Conservation (phyloP, 1,140 invertebrate genomes). For the Macrotrachela quadricornifera region DNA sequence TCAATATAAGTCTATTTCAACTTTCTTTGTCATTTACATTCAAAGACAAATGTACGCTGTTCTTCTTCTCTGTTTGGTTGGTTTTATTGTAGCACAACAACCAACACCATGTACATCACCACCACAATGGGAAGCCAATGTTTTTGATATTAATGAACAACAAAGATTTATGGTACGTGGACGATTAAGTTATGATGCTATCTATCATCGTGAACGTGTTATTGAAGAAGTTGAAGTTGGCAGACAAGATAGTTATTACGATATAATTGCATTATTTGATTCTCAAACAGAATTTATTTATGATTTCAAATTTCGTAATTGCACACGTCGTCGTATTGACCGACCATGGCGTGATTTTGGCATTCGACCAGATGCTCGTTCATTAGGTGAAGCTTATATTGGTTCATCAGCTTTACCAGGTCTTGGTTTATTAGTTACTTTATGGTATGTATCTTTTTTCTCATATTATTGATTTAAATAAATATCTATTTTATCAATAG, state of each 20-base stretch:
- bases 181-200: slow-evolving; percentile 13
- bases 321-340: slow-evolving; percentile 13
- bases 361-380: slow-evolving; percentile 17
- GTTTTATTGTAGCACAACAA: background rate
- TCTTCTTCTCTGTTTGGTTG: too few species aligned
- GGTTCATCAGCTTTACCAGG: slow-evolving; percentile 14
- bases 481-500: background rate
- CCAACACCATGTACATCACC: slow-evolving; percentile 7
- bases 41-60: too few species aligned
- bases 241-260: slow-evolving; percentile 13
- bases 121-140: slow-evolving; percentile 5
- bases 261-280: slow-evolving; percentile 19
- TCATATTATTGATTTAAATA: background rate
- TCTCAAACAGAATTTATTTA: slow-evolving; percentile 17
- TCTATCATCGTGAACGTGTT: slow-evolving; percentile 13
- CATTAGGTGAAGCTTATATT: slow-evolving; percentile 13
- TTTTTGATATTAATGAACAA: background rate
- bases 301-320: slow-evolving; percentile 16
- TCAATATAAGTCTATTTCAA: too few species aligned
- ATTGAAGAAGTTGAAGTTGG: slow-evolving; percentile 14
- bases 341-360: slow-evolving; percentile 17
- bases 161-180: slow-evolving; percentile 8
- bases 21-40: too few species aligned
- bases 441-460: background rate
- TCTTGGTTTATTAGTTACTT: background rate